Conservation (phyloP, 2,797 vertebrate species). For the Smutsia gigantea region DNA sequence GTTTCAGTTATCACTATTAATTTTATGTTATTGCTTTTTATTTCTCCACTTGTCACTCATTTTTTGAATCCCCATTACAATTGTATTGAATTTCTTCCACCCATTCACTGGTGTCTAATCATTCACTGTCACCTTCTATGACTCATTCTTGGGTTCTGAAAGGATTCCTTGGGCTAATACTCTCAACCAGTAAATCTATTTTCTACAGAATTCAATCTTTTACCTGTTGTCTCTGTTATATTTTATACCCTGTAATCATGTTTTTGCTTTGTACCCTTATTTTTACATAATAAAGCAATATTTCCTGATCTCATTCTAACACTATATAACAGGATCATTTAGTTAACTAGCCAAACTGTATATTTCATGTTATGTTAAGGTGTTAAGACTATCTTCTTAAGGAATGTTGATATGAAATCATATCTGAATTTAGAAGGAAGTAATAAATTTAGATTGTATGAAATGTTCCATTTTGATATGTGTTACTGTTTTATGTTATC, state of each 20-base stretch:
- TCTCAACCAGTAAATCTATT: not conserved
- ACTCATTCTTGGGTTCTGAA: not conserved
- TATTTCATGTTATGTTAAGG: not conserved
- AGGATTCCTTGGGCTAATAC: conserved; percentile 11
- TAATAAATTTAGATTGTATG: not conserved
- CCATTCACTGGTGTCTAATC: not conserved
- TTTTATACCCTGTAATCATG: not conserved
- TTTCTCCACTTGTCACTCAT: not conserved
- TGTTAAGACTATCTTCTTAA: not conserved
- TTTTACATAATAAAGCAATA: not conserved
- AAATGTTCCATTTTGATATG: not conserved
- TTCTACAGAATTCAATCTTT: not conserved
- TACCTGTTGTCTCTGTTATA: not conserved
- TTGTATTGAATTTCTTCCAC: not conserved
- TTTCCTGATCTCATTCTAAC: not conserved
- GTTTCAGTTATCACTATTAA: not conserved
- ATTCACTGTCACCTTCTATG: not conserved
- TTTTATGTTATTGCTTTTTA: not conserved
- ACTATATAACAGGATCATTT: not conserved
- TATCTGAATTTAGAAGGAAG: not conserved
- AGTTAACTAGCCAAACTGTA: not conserved
- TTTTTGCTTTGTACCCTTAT: not conserved
- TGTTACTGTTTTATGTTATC: not conserved
- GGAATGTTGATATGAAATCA: not conserved
- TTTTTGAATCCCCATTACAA: not conserved